Percentiles rank a stretch among this genome's conserved stretches.
Evolutionary conservation across 2,113 vertebrate species (phyloP).

Genomic region (Nothobranchius kuhntae): DNA sequence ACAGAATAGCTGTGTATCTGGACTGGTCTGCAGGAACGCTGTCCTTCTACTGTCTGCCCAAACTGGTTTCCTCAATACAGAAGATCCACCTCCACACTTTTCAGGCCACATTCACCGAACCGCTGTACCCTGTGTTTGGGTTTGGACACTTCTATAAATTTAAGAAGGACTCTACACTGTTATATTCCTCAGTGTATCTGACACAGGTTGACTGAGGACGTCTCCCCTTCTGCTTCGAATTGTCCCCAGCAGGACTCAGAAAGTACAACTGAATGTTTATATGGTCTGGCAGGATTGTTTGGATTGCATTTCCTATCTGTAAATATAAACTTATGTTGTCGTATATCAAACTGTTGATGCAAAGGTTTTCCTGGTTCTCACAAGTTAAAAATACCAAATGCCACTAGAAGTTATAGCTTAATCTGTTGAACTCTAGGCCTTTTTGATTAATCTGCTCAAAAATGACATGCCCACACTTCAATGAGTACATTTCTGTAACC

Average conservation of each 20-base stretch:
- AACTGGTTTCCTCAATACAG: not conserved
- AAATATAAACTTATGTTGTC: too few relatives aligned
- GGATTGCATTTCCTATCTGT: too few relatives aligned
- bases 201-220: not conserved
- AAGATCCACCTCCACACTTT: conserved; percentile 36
- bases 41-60: conserved; percentile 33
- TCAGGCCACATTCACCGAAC: conserved; percentile 24
- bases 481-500: too few relatives aligned
- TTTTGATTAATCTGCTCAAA: too few relatives aligned
- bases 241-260: not conserved
- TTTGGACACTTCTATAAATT: not conserved
- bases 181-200: conserved; percentile 5
- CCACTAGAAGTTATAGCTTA: too few relatives aligned
- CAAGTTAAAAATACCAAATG: too few relatives aligned
- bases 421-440: too few relatives aligned
- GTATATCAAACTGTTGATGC: too few relatives aligned
- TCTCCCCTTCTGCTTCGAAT: not conserved
- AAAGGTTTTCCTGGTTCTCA: too few relatives aligned
- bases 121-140: conserved; percentile 40
- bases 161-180: not conserved
- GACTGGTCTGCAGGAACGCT: conserved; percentile 43
- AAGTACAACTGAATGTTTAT: too few relatives aligned
- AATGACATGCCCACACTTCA: too few relatives aligned
- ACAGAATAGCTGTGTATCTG: conserved; percentile 27
- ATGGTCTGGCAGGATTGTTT: too few relatives aligned